Percentiles rank a stretch among this genome's conserved stretches.
Evolutionary conservation across 2,113 vertebrate genomes (phyloP).

Genomic region (Argyrosomus japonicus): DNA sequence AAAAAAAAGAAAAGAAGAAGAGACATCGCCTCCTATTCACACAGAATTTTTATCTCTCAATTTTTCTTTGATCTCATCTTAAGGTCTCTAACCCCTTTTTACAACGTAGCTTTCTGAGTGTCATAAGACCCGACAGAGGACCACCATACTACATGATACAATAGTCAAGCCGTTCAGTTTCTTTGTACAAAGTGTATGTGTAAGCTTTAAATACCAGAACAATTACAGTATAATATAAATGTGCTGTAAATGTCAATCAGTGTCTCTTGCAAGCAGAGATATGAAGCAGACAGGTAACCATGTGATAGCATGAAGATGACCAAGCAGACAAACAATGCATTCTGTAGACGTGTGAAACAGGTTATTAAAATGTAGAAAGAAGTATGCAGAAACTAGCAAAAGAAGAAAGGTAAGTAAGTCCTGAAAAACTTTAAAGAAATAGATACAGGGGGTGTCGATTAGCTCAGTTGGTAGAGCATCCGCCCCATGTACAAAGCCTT

Average conservation of each 20-base stretch:
- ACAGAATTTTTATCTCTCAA: not conserved
- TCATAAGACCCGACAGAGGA: not conserved
- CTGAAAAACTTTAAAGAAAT: not conserved
- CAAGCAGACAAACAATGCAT: not conserved
- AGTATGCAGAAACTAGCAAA: not conserved
- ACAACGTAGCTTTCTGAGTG: not conserved
- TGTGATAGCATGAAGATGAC: not conserved
- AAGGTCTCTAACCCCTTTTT: not conserved
- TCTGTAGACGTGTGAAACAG: not conserved
- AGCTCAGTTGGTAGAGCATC: too few species aligned
- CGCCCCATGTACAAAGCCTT: too few species aligned
- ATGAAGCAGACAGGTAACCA: not conserved
- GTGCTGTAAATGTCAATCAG: not conserved
- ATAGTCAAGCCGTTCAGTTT: not conserved
- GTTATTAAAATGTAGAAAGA: not conserved
- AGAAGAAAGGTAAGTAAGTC: not conserved
- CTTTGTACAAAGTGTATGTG: not conserved
- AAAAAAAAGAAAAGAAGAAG: not conserved
- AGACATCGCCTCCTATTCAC: not conserved
- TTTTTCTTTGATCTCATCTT: not conserved
- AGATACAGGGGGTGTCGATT: too few species aligned
- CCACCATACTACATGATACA: not conserved
- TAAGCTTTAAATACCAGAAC: not conserved
- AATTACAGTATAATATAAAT: not conserved
- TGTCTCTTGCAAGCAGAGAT: not conserved